phyloP scores from a whole-genome alignment of 1,140 invertebrate genomes.

The Dreissena rostriformis region DNA sequence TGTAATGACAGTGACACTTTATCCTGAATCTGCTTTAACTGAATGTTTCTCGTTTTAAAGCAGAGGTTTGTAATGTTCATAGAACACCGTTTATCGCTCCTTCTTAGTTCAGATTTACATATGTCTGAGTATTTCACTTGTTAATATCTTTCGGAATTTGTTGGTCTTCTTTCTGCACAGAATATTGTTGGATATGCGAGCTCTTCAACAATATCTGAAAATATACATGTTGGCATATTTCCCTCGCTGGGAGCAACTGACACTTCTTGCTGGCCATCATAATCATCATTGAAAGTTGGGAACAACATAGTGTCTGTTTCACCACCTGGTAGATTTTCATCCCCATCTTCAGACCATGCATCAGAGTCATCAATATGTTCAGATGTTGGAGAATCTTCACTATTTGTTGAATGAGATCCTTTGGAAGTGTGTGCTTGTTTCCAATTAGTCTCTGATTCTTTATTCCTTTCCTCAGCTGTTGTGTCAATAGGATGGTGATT shows the following conservation, averaged over 20 bases:
- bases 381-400: background rate
- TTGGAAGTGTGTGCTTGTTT: background rate
- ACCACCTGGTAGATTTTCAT: conserved; percentile 5
- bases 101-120: conserved; percentile 27
- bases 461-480: background rate
- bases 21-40: conserved; percentile 7
- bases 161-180: conserved; percentile 27
- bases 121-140: conserved; percentile 16
- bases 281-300: conserved; percentile 15
- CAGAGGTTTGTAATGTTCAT: conserved; percentile 2
- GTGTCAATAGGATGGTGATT: background rate
- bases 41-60: conserved; percentile 27
- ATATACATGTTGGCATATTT: conserved; percentile 32
- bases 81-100: background rate
- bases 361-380: background rate
- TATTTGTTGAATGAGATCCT: too few species aligned
- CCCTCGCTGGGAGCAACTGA: conserved; percentile 32
- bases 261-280: conserved; percentile 5
- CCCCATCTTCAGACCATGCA: conserved; percentile 22
- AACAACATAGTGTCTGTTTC: conserved; percentile 31
- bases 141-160: background rate
- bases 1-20: background rate
- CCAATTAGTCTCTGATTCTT: background rate
- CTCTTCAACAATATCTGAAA: conserved; percentile 33
- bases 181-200: conserved; percentile 41